Conservation (phyloP, 1,140 invertebrate genomes). For the Charaxes varanes region DNA sequence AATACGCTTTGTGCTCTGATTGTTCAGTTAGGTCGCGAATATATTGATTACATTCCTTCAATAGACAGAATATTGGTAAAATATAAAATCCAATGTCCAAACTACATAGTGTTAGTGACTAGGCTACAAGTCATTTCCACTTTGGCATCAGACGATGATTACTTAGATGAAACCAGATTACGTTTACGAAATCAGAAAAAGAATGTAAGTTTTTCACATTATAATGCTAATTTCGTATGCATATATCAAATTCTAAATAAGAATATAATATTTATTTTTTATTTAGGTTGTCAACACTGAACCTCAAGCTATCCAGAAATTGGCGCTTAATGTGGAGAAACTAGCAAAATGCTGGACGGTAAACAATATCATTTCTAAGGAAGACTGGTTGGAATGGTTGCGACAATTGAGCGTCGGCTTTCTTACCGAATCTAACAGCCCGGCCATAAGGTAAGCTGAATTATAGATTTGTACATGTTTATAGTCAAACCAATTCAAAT, state of each 20-base stretch:
- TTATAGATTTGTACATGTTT: neutral
- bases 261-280: conserved; percentile 13
- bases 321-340: conserved; percentile 87
- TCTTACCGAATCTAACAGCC: conserved; percentile 97
- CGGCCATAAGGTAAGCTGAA: conserved; percentile 82
- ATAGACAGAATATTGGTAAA: conserved; percentile 89
- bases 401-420: conserved; percentile 92
- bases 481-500: too few species aligned
- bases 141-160: conserved; percentile 81
- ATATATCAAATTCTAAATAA: conserved; percentile 2
- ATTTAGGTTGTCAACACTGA: conserved; percentile 75
- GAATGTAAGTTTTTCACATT: conserved; percentile 43
- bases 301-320: conserved; percentile 80
- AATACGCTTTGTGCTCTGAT: conserved; percentile 92
- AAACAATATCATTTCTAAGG: conserved; percentile 92
- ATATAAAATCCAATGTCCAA: conserved; percentile 87
- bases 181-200: conserved; percentile 58
- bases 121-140: conserved; percentile 83
- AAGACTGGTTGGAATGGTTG: conserved; percentile 99
- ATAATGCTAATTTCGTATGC: too few species aligned
- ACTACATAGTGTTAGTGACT: conserved; percentile 85
- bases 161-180: conserved; percentile 69
- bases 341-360: conserved; percentile 92
- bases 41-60: conserved; percentile 93
- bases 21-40: conserved; percentile 92